Conservation (phyloP, 2,888 invertebrate genomes). For the Mimachlamys varia region DNA sequence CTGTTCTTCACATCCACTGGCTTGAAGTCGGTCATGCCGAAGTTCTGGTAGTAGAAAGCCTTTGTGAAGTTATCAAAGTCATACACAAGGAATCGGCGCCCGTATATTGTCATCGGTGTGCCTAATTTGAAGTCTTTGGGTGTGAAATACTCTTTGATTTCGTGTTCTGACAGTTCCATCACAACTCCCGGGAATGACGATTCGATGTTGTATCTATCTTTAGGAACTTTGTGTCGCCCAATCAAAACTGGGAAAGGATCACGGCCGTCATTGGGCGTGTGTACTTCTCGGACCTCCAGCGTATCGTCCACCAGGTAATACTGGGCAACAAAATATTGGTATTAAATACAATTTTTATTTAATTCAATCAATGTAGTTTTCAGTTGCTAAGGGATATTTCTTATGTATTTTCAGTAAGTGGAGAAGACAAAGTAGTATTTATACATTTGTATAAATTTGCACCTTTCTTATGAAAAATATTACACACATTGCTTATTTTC, state of each 20-base stretch:
- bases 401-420: too few relatives aligned
- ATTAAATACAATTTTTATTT: too few relatives aligned
- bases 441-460: too few relatives aligned
- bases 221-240: slow-evolving; percentile 87
- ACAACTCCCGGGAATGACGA: slow-evolving; percentile 83
- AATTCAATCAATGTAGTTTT: too few relatives aligned
- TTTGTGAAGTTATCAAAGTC: slow-evolving; percentile 92
- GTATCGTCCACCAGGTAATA: slow-evolving; percentile 93
- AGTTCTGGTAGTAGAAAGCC: slow-evolving; percentile 86
- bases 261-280: slow-evolving; percentile 88
- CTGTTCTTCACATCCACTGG: slow-evolving; percentile 78
- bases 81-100: slow-evolving; percentile 86
- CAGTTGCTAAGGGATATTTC: too few relatives aligned
- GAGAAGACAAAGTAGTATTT: too few relatives aligned
- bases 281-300: slow-evolving; percentile 89
- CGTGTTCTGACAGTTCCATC: slow-evolving; percentile 87
- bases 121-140: slow-evolving; percentile 91
- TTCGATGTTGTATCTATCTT: slow-evolving; percentile 73
- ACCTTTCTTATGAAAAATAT: too few relatives aligned
- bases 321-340: slow-evolving; percentile 58
- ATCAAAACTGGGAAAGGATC: slow-evolving; percentile 90
- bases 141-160: slow-evolving; percentile 90
- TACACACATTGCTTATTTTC: too few relatives aligned
- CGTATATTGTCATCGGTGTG: slow-evolving; percentile 82
- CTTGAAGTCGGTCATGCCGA: slow-evolving; percentile 81